A percentile compares a stretch with the other conserved stretches of the same genome.
phyloP scores from a whole-genome alignment of 2,113 vertebrate species.

The Pholis gunnellus region DNA sequence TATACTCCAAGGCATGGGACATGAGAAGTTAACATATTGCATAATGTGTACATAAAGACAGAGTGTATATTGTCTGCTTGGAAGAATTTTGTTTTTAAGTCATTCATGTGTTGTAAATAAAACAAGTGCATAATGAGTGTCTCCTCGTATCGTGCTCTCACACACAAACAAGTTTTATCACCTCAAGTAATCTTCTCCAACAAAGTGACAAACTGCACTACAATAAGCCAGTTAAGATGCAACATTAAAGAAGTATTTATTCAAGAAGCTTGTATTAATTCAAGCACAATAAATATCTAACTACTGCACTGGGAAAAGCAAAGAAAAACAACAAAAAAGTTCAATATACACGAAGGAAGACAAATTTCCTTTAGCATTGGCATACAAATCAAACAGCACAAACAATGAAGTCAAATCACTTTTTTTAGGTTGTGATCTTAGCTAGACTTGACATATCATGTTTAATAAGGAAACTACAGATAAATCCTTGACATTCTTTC shows the following conservation, averaged over 20 bases:
- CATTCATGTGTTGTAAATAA: conserved; percentile 69
- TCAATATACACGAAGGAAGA: neutral
- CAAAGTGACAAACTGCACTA: neutral
- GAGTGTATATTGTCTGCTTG: conserved; percentile 65
- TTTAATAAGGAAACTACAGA: neutral
- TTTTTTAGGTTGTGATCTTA: neutral
- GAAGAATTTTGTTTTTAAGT: conserved; percentile 58
- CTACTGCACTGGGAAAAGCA: neutral
- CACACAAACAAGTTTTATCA: neutral
- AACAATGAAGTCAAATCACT: neutral
- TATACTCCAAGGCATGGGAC: conserved; percentile 35
- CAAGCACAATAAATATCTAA: neutral
- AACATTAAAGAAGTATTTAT: neutral
- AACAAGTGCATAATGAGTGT: conserved; percentile 65
- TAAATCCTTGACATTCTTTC: neutral
- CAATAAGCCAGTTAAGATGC: neutral
- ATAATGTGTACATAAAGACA: conserved; percentile 63
- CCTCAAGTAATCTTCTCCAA: neutral
- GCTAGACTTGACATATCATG: neutral
- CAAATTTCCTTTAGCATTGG: neutral
- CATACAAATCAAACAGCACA: neutral
- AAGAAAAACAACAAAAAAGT: neutral
- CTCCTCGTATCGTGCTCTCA: conserved; percentile 44
- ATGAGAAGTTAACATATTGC: conserved; percentile 45
- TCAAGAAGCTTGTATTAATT: conserved; percentile 1